Evolutionary conservation across 2,888 invertebrate genomes (phyloP).

Genomic region (Mimumesa dahlbomi): DNA sequence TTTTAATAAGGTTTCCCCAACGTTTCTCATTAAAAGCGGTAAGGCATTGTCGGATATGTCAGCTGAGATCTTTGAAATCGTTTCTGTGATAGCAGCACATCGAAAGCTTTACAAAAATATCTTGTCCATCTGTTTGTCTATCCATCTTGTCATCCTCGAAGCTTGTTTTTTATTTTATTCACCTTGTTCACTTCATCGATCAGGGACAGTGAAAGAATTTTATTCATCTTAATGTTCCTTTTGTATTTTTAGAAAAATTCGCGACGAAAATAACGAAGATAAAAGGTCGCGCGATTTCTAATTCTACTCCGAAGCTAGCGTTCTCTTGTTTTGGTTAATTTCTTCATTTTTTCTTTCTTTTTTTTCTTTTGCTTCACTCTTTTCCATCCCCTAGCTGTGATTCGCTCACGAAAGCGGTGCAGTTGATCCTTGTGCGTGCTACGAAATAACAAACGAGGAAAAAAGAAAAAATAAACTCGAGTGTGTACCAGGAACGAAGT

Average conservation of each 20-base stretch:
- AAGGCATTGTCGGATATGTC: constrained; percentile 80
- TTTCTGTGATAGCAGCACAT: constrained; percentile 73
- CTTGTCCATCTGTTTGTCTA: constrained; percentile 28
- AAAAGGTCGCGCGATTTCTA: constrained; percentile 18
- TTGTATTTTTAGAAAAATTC: constrained; percentile 36
- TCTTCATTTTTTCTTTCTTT: background rate
- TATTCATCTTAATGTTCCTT: no score
- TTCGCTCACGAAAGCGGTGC: constrained; percentile 1
- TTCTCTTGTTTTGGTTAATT: background rate
- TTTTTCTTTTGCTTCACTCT: background rate
- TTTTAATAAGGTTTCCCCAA: constrained; percentile 22
- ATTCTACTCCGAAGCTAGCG: constrained; percentile 13
- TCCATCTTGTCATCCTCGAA: constrained; percentile 11
- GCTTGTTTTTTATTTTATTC: background rate
- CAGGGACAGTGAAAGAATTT: no score
- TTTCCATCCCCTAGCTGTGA: background rate
- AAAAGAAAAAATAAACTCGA: constrained; percentile 26
- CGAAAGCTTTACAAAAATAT: constrained; percentile 78
- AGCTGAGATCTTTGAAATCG: constrained; percentile 76
- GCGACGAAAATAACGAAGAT: constrained; percentile 25
- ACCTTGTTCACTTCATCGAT: constrained; percentile 6
- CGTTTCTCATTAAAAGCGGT: constrained; percentile 71
- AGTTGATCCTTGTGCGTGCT: constrained; percentile 25
- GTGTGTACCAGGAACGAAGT: constrained; percentile 30
- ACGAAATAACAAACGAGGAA: constrained; percentile 43